These are phyloP conservation scores for Cryptus armator DNA, from an alignment of 2,888 invertebrate genomes.

Conservation along the genomic window DNA sequence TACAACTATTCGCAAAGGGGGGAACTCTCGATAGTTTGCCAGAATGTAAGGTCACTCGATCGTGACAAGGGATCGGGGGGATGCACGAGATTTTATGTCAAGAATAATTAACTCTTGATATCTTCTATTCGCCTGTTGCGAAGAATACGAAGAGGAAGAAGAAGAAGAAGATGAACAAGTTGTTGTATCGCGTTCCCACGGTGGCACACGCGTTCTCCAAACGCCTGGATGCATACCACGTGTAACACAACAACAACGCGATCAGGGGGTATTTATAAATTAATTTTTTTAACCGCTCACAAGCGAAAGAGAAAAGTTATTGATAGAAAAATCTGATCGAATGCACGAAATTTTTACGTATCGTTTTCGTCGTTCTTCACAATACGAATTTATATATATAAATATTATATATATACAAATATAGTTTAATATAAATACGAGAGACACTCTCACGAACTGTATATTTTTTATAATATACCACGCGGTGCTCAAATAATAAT, in stretches of 20 bases:
- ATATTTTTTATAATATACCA: constrained; percentile 61
- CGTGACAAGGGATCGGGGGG: constrained; percentile 14
- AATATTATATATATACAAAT: constrained; percentile 9
- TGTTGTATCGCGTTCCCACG: constrained; percentile 54
- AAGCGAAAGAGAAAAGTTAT: background rate
- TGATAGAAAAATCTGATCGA: constrained; percentile 30
- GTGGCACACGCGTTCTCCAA: constrained; percentile 31
- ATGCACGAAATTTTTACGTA: constrained; percentile 23
- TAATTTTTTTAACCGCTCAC: constrained; percentile 3
- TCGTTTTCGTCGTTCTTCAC: background rate
- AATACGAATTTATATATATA: constrained; percentile 38
- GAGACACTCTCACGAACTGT: constrained; percentile 53
- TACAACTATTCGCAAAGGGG: constrained; percentile 47
- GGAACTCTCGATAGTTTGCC: constrained; percentile 48
- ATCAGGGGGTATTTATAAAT: constrained; percentile 26
- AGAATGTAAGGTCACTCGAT: constrained; percentile 62
- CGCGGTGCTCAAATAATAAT: constrained; percentile 66
- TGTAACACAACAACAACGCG: constrained; percentile 34
- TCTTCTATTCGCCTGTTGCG: constrained; percentile 12
- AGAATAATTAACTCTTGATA: constrained; percentile 54
- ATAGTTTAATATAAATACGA: constrained; percentile 46
- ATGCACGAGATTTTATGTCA: constrained; percentile 53
- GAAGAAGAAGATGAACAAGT: constrained; percentile 37
- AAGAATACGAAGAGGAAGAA: constrained; percentile 12
- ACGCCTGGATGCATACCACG: constrained; percentile 25